Evolutionary conservation across 1,140 invertebrate species (phyloP), one percentile per base, ranked within the genome.

Genomic region (Euglossa dilemma): DNA sequence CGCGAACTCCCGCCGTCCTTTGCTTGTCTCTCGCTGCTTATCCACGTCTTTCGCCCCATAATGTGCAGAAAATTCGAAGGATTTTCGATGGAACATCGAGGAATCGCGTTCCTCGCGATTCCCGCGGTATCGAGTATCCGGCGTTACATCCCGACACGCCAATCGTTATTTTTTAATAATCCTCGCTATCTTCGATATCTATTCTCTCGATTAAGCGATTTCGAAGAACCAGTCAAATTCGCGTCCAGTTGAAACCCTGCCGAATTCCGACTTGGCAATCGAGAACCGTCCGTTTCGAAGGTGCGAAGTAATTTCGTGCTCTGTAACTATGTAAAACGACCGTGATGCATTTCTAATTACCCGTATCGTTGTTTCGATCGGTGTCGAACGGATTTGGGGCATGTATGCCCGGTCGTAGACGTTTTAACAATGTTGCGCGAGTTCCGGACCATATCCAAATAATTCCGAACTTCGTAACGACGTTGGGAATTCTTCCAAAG

Each of bases 21-120:
- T 63, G 56, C 80, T 64, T 72, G 57, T 73, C 67, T 75, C 75
- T 67, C 56, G 54, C 73, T 66, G 86, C 76, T 84, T 84, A 84
- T 88, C 85, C 80, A 57, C 43, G 74, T 54, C 50, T 75, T 66
- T 83, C 74, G 16, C 52, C 23, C 16, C 57, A 25, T 45, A 57
- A 7, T 50, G 25, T 16, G 9, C 12, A 20, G n/a, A 20, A 63
- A 59, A 80, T 57, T 76, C 54, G 36, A 57, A 57, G 61, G 67
- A 75, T 75, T 66, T 75, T 75, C 61, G 69, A 54, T 18, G n/a
- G 23, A 45, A 18, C 7, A n/a, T 52, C 16, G n/a, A 45, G n/a
- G 50, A 63, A 80, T 56, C 28, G 61, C 56, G 50, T 57, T 18
- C 23, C 43, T 43, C 7, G 23, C 28, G 56, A 20, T 61, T 80